A percentile compares a stretch with the other conserved stretches of the same genome.
These are phyloP conservation scores for Crotophaga sulcirostris DNA, from an alignment of 2,113 vertebrate genomes.

Conservation along the genomic window DNA sequence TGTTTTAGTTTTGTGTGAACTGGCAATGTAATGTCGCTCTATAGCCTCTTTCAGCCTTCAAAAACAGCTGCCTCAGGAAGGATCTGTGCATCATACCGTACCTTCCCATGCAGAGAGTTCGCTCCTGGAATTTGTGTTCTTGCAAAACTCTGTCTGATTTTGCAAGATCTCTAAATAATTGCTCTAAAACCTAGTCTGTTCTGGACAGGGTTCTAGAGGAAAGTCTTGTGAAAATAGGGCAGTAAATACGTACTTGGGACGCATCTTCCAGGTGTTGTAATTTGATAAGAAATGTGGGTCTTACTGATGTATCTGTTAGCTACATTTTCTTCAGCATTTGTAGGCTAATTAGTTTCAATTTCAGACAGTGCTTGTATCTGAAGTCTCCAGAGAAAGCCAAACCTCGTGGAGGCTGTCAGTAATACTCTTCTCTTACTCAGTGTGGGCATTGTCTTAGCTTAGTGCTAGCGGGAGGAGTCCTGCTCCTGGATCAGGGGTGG, in stretches of 20 bases:
- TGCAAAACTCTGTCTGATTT: background rate
- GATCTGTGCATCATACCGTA: background rate
- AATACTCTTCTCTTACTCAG: background rate
- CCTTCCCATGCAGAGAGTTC: background rate
- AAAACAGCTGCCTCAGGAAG: constrained; percentile 41
- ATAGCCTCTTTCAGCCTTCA: constrained; percentile 6
- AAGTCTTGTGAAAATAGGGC: background rate
- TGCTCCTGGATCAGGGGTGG: background rate
- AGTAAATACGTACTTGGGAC: fast-evolving
- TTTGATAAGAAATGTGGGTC: background rate
- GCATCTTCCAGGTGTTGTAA: background rate
- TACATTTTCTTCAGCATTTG: background rate
- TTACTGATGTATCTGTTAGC: background rate
- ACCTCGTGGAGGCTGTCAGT: background rate
- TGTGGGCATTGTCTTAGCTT: background rate
- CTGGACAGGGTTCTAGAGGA: background rate
- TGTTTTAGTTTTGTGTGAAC: constrained; percentile 11
- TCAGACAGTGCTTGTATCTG: background rate
- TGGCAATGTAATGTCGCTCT: constrained; percentile 15
- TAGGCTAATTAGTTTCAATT: background rate
- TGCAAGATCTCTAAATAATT: background rate
- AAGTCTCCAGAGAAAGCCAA: background rate
- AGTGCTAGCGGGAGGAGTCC: background rate
- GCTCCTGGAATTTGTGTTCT: background rate
- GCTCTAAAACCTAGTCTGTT: background rate